Percentiles rank a stretch among this genome's conserved stretches.
These are phyloP conservation scores for Punctoribates punctum DNA, from an alignment of 2,888 invertebrate genomes.

Conservation along the genomic window DNA sequence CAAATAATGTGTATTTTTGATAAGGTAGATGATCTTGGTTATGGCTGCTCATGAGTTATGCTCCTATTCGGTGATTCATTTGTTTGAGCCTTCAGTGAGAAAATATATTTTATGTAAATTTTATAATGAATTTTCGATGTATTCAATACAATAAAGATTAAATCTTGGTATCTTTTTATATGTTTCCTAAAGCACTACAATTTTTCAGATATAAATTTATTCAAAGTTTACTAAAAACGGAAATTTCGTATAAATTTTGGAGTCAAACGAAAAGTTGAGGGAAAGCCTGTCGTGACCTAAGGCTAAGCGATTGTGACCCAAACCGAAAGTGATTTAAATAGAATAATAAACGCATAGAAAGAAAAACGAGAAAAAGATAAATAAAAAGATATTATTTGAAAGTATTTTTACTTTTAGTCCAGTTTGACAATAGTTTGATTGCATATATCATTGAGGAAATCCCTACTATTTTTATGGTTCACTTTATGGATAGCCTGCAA, in stretches of 20 bases:
- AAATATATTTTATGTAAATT: conserved; percentile 16
- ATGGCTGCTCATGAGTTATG: not conserved
- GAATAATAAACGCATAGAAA: not conserved
- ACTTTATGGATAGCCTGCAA: not conserved
- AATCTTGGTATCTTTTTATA: not conserved
- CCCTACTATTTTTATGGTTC: conserved; percentile 26
- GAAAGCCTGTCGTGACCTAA: not conserved
- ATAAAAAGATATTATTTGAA: not conserved
- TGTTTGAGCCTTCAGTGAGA: not conserved
- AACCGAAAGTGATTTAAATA: conserved; percentile 3
- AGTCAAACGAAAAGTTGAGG: too few relatives aligned
- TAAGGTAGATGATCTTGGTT: not conserved
- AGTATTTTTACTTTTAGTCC: conserved; percentile 11
- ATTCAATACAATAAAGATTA: conserved; percentile 26
- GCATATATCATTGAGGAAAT: conserved; percentile 29
- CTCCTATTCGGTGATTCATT: not conserved
- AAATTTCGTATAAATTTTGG: conserved; percentile 15
- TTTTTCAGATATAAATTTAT: conserved; percentile 11
- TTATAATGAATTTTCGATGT: conserved; percentile 25
- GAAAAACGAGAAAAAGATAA: not conserved
- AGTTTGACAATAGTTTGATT: conserved; percentile 27
- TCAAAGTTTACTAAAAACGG: conserved; percentile 3
- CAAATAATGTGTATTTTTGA: too few relatives aligned
- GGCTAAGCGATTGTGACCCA: conserved; percentile 17
- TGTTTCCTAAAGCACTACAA: conserved; percentile 8